These are phyloP conservation scores for Belonocnema kinseyi DNA, from an alignment of 1,140 invertebrate species.

Conservation along the genomic window DNA sequence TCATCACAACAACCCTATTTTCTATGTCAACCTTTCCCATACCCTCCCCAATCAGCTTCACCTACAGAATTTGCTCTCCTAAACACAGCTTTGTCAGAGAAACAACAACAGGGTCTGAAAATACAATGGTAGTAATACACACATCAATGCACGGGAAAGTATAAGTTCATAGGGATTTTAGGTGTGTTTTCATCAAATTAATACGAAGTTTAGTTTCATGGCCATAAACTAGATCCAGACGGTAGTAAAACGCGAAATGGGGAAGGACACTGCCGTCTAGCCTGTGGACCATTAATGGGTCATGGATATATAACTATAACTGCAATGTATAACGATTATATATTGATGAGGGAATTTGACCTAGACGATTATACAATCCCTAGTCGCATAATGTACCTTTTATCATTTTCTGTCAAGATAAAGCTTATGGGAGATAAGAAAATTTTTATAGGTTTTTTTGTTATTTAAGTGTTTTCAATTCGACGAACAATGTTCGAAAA, in stretches of 20 bases:
- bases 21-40: not conserved
- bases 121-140: not conserved
- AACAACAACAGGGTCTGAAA: not conserved
- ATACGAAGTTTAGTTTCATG: conserved; percentile 68
- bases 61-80: not conserved
- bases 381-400: not conserved
- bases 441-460: not conserved
- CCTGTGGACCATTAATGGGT: conserved; percentile 65
- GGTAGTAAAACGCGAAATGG: conserved; percentile 65
- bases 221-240: conserved; percentile 68
- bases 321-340: conserved; percentile 54
- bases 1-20: conserved; percentile 4
- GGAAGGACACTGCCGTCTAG: conserved; percentile 61
- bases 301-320: conserved; percentile 53
- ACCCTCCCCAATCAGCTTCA: not conserved
- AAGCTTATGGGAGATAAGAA: not conserved
- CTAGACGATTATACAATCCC: not conserved
- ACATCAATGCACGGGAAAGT: not conserved
- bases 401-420: not conserved
- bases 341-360: conserved; percentile 61
- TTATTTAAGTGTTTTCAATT: too few species aligned
- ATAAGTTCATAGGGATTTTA: conserved; percentile 52
- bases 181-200: conserved; percentile 69
- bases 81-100: not conserved
- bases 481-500: too few species aligned